Conservation (phyloP, 2,888 invertebrate genomes). For the Camponotus fellah region DNA sequence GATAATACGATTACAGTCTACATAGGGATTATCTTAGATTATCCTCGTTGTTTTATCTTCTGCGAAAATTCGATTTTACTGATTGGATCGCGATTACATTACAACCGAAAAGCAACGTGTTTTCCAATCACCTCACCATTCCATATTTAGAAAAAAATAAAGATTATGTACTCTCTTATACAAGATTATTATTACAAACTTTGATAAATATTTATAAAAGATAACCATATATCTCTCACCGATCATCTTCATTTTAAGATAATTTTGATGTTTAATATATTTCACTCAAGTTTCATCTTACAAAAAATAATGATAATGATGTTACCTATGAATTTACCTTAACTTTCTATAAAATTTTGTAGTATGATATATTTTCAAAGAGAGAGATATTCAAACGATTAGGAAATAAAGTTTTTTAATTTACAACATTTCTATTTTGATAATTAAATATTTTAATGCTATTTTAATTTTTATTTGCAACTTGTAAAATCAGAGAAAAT, state of each 20-base stretch:
- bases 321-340: not conserved
- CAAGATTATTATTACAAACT: not conserved
- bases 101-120: not conserved
- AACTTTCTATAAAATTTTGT: not conserved
- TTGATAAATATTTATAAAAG: not conserved
- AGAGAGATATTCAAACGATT: not conserved
- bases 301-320: not conserved
- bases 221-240: not conserved
- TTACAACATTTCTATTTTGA: not conserved
- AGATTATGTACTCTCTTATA: not conserved
- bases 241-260: not conserved
- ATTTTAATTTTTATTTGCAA: not conserved
- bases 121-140: not conserved
- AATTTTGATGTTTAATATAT: not conserved
- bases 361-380: not conserved
- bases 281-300: not conserved
- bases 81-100: not conserved
- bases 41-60: constrained; percentile 6
- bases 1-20: constrained; percentile 26
- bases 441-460: constrained; percentile 3
- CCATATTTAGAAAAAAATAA: not conserved
- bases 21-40: constrained; percentile 23
- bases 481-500: not conserved
- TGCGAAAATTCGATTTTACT: constrained; percentile 21
- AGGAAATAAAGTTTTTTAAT: not conserved